phyloP scores from a whole-genome alignment of 2,888 invertebrate species.

The Drosophila incognita region DNA sequence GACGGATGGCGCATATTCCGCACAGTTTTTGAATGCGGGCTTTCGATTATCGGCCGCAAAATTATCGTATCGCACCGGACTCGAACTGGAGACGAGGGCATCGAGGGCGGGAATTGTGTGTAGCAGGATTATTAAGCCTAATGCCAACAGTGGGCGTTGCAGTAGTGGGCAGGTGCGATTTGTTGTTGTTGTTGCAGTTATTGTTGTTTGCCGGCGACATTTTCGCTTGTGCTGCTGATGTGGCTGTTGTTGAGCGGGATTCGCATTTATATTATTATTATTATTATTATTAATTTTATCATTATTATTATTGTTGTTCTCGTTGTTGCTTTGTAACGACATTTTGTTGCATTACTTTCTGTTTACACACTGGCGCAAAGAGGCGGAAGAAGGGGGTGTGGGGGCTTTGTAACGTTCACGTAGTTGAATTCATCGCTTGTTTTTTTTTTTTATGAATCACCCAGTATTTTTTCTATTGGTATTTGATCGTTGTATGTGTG shows the following conservation, averaged over 20 bases:
- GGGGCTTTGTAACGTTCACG: slow-evolving; percentile 21
- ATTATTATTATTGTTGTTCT: slow-evolving; percentile 28
- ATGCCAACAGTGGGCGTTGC: slow-evolving; percentile 28
- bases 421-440: slow-evolving; percentile 49
- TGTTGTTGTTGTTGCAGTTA: slow-evolving; percentile 14
- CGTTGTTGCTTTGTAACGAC: slow-evolving; percentile 47
- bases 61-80: slow-evolving; percentile 48
- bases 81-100: slow-evolving; percentile 11
- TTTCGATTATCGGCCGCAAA: slow-evolving; percentile 90
- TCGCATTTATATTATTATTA: slow-evolving; percentile 32
- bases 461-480: slow-evolving; percentile 60
- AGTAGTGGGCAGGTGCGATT: slow-evolving; percentile 35
- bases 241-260: slow-evolving; percentile 66
- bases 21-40: slow-evolving; percentile 94
- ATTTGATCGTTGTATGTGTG: slow-evolving; percentile 13
- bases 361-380: slow-evolving; percentile 18
- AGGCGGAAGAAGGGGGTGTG: slow-evolving; percentile 7
- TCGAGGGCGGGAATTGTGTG: slow-evolving; percentile 24
- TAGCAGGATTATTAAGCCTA: slow-evolving; percentile 22
- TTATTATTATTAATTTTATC: slow-evolving; percentile 25
- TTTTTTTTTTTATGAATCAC: slow-evolving; percentile 49
- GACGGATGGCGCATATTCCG: slow-evolving; percentile 91
- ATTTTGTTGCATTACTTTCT: slow-evolving; percentile 74
- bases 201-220: slow-evolving; percentile 49
- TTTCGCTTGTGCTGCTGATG: slow-evolving; percentile 68